Base-by-base conservation (phyloP, 92 coral and sea anemone genomes). In the Virgularia gustaviana region DNA sequence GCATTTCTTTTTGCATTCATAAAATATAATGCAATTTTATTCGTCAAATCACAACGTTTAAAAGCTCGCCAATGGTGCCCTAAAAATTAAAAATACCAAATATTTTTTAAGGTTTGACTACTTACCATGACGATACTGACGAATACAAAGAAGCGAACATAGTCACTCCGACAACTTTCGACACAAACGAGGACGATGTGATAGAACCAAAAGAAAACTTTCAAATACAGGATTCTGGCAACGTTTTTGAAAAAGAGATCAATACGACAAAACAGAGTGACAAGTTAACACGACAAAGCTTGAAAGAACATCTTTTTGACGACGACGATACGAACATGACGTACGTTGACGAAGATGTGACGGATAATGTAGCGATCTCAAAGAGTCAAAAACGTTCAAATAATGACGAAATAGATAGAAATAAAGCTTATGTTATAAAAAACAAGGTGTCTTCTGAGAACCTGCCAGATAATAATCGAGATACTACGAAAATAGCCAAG, bases 291-390 rank as follows among this genome's bases (percentile, higher is more conserved):
- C 75, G 19, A 10, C 30, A 13, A 18, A 34, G 42, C 22, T 49
- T 49, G 18, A 16, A 28, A 9, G 45, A 49, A 49, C 58, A 49
- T 38, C 15, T 20, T 36, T 36, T 36, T 12, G 23, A 47, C 59
- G 75, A 68, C 3, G 61, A 49, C n/a, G 75, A 34, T 15, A 68
- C 61, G 75, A 68, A 68, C 61, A 32, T 49, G 55, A 49, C 61
- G 75, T 49, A 68, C 75, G 61, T 68, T 51, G 75, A 68, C 74
- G 59, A 67, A 24, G 60, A 67, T n/a, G 1, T 27, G 3, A 18
- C 9, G 15, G 43, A 49, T 45, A 51, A 49, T 6, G 56, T 41
- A 65, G 36, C 56, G 36, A 65, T 3, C 22, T 43, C 32, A 4
- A 65, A 65, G 13, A 18, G 44, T 18, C 2, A 63, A 49, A 57